These are phyloP conservation scores for Tilapia sparmanii DNA, from an alignment of 2,113 vertebrate species.

Conservation along the genomic window DNA sequence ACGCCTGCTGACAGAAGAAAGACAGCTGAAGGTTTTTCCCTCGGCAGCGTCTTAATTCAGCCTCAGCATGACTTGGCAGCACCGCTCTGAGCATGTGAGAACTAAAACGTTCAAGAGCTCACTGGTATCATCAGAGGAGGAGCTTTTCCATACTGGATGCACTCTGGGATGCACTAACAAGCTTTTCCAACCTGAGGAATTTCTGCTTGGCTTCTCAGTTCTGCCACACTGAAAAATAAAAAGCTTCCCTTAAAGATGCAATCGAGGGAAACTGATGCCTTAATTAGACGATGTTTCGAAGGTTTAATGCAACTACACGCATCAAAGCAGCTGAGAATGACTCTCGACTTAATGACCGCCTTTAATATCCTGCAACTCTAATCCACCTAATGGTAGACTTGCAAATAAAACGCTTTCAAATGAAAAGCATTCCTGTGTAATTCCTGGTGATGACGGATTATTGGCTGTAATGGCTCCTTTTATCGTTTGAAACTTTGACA, in stretches of 20 bases:
- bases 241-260: not conserved
- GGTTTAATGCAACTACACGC: not conserved
- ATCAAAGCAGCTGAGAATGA: not conserved
- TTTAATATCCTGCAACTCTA: not conserved
- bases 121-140: not conserved
- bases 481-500: not conserved
- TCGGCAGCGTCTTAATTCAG: not conserved
- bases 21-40: not conserved
- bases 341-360: not conserved
- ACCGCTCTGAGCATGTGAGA: fast-evolving
- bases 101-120: not conserved
- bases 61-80: not conserved
- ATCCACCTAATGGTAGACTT: not conserved
- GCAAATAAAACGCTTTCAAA: not conserved
- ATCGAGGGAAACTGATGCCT: not conserved
- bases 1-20: not conserved
- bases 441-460: not conserved
- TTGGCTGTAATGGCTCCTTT: not conserved
- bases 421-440: not conserved
- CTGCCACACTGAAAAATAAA: not conserved
- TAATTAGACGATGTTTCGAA: not conserved
- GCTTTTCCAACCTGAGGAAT: not conserved
- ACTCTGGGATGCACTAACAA: not conserved
- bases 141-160: not conserved
- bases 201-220: not conserved